Evolutionary conservation across 2,113 vertebrate species (phyloP).

Genomic region (Engystomops pustulosus): DNA sequence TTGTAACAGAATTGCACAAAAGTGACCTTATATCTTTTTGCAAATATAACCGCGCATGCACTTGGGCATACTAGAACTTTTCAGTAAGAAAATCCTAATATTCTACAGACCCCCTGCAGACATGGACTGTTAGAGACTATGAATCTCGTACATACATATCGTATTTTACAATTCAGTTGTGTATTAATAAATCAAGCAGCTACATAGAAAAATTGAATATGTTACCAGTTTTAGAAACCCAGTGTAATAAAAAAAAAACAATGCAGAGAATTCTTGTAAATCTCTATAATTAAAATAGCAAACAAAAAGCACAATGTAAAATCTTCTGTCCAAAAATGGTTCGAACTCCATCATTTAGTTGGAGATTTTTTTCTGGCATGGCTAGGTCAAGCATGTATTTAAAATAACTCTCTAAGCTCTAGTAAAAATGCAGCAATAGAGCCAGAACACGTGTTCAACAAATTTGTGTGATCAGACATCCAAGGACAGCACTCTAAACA

Average conservation of each 20-base stretch:
- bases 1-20: too few relatives aligned
- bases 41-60: too few relatives aligned
- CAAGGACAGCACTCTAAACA: conserved; percentile 22
- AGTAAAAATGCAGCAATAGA: conserved; percentile 26
- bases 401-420: conserved; percentile 35
- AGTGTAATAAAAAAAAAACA: background rate
- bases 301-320: conserved; percentile 39
- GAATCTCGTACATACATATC: too few relatives aligned
- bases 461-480: conserved; percentile 15
- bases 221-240: background rate
- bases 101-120: too few relatives aligned
- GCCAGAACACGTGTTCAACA: conserved; percentile 42
- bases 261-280: background rate
- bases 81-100: too few relatives aligned
- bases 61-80: too few relatives aligned
- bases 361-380: conserved; percentile 9
- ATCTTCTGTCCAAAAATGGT: conserved; percentile 29
- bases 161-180: too few relatives aligned
- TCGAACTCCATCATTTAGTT: conserved; percentile 21
- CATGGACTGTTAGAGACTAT: too few relatives aligned
- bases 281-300: conserved; percentile 21
- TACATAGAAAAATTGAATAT: background rate
- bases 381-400: conserved; percentile 39
- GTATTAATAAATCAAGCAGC: background rate
- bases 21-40: too few relatives aligned